phyloP scores from a whole-genome alignment of 2,888 invertebrate genomes.

The Rhyacophila evoluta region DNA sequence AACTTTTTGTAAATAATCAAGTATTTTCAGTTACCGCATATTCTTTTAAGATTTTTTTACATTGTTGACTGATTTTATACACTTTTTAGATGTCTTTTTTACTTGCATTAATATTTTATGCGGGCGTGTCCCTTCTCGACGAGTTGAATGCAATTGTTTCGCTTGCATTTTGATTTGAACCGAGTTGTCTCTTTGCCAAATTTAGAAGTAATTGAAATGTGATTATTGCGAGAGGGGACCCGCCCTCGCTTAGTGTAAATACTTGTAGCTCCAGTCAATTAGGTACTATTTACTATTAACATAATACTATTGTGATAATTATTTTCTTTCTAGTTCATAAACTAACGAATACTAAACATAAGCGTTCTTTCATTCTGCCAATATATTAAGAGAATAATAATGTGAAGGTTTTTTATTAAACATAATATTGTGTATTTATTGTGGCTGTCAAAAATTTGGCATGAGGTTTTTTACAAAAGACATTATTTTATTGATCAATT shows the following conservation, averaged over 20 bases:
- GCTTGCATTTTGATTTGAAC: constrained; percentile 2
- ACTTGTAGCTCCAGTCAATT: constrained; percentile 50
- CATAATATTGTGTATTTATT: constrained; percentile 8
- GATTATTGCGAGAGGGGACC: background rate
- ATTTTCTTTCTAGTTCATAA: constrained; percentile 41
- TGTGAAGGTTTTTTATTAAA: constrained; percentile 11
- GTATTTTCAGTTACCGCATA: constrained; percentile 44
- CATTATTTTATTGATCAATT: background rate
- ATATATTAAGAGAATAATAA: background rate
- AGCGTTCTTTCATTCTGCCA: constrained; percentile 8
- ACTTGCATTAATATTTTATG: constrained; percentile 35
- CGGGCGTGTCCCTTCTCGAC: constrained; percentile 1
- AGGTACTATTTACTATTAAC: constrained; percentile 40
- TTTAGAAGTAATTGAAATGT: constrained; percentile 6
- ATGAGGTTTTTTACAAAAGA: background rate
- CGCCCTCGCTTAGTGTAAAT: constrained; percentile 30
- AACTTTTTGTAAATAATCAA: constrained; percentile 33
- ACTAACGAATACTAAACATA: constrained; percentile 28
- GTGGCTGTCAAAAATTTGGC: background rate
- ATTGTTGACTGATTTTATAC: constrained; percentile 47
- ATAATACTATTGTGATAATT: constrained; percentile 47
- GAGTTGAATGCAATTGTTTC: background rate
- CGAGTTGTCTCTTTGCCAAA: constrained; percentile 3
- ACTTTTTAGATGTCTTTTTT: constrained; percentile 44
- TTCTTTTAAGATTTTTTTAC: constrained; percentile 37